Conservation (phyloP, 2,113 vertebrate genomes). For the Corynorhinus townsendii region DNA sequence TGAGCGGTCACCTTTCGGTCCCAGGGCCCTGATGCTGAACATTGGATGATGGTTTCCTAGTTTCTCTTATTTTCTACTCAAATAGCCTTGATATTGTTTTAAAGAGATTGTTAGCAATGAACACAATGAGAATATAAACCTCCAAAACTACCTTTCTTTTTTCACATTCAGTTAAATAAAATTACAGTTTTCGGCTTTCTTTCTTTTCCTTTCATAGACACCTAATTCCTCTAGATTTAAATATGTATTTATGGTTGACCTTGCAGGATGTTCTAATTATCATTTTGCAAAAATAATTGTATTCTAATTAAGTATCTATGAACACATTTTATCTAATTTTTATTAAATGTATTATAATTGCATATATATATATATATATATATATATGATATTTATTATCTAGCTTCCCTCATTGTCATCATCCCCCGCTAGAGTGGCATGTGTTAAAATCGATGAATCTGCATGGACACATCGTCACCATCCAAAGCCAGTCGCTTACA, state of each 20-base stretch:
- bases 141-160: neutral
- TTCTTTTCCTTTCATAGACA: neutral
- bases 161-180: neutral
- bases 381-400: neutral
- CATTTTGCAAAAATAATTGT: neutral
- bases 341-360: neutral
- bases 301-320: neutral
- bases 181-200: neutral
- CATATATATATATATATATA: neutral
- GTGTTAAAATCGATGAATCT: neutral
- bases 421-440: neutral
- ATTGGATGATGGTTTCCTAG: neutral
- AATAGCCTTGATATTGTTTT: neutral
- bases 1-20: neutral
- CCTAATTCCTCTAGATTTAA: slow-evolving; percentile 4
- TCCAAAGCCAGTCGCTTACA: neutral
- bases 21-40: neutral
- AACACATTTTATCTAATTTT: neutral
- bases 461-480: neutral
- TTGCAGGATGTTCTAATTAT: neutral
- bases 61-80: neutral
- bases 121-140: neutral
- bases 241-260: neutral
- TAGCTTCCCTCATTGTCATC: neutral
- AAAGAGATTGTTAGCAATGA: neutral